Conservation (phyloP, 2,888 invertebrate species). For the Sphecodes monilicornis region DNA sequence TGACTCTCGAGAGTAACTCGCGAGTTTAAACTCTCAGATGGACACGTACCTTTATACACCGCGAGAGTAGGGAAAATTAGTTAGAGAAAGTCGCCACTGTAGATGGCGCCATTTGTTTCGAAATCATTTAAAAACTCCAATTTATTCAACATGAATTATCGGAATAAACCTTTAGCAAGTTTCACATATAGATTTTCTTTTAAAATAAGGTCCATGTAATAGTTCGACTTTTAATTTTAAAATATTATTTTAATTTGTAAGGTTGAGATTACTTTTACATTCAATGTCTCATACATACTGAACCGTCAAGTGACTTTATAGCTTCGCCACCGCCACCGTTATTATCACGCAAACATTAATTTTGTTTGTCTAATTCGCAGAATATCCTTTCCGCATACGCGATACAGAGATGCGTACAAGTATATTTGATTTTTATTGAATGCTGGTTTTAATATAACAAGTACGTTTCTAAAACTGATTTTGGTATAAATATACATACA, state of each 20-base stretch:
- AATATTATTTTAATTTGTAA: not conserved
- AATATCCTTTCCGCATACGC: constrained; percentile 5
- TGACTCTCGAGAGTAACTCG: too few relatives aligned
- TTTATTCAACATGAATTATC: too few relatives aligned
- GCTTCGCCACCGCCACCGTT: not conserved
- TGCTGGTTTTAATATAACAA: constrained; percentile 62
- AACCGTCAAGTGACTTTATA: not conserved
- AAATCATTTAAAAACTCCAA: too few relatives aligned
- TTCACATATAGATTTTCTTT: not conserved
- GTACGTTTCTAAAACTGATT: constrained; percentile 63
- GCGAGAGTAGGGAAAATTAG: too few relatives aligned
- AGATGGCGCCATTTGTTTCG: too few relatives aligned
- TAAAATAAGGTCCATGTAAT: not conserved
- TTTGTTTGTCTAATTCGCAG: not conserved
- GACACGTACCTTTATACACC: too few relatives aligned
- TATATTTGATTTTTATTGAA: constrained; percentile 73
- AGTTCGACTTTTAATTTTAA: not conserved
- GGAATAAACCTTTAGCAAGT: too few relatives aligned
- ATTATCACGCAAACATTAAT: constrained; percentile 3
- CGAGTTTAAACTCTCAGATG: too few relatives aligned
- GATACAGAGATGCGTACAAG: constrained; percentile 2
- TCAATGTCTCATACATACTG: not conserved
- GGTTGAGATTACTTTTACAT: not conserved
- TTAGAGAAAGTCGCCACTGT: too few relatives aligned
- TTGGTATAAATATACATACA: constrained; percentile 66